Base-by-base conservation (phyloP, 2,113 vertebrate genomes). In the Austrofundulus limnaeus region DNA sequence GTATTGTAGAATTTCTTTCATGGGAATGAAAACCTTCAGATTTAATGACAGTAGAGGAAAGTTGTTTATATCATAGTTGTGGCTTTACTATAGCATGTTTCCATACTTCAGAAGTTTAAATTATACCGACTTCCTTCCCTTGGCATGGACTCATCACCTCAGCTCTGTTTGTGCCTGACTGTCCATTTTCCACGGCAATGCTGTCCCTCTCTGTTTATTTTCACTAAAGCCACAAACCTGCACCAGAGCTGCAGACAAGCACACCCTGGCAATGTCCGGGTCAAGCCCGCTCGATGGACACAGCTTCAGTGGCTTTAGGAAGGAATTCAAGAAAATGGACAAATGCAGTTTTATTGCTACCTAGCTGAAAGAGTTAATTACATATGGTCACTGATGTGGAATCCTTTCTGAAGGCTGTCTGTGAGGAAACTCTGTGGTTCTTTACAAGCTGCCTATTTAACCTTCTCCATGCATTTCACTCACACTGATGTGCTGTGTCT, bases 381-480 rank as follows among this genome's bases (percentile, higher is more conserved):
- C 74, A 91, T 85, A 90, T 82, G 86, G 87, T 86, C 47, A 42
- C 77, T 81, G 80, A 88, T 87, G 83, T 86, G 85, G 88, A 89
- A 79, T 82, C 80, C 76, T 88, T 87, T 87, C 81, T 88, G 77
- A 71, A 88, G 82, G 77, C 83, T 80, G 81, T 84, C 86, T 89
- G 85, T 84, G 85, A 90, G 85, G 81, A 86, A 87, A 87, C 75
- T 82, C 72, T 85, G 87, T 11, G 89, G 88, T 91, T 91, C 87
- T 91, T 88, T 77, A 70, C 80, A 85, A 90, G 81, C 88, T 87
- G 88, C 87, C 82, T 89, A 92, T 92, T 92, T 90, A 70, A 91
- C 83, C 83, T 82, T 74, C 78, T 70, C 69, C 67, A 38, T 83
- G 75, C 82, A 78, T 76, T 78, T 80, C 48, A 57, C 83, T 84